Conservation (phyloP, 2,888 invertebrate genomes). For the Athalia rosae region DNA sequence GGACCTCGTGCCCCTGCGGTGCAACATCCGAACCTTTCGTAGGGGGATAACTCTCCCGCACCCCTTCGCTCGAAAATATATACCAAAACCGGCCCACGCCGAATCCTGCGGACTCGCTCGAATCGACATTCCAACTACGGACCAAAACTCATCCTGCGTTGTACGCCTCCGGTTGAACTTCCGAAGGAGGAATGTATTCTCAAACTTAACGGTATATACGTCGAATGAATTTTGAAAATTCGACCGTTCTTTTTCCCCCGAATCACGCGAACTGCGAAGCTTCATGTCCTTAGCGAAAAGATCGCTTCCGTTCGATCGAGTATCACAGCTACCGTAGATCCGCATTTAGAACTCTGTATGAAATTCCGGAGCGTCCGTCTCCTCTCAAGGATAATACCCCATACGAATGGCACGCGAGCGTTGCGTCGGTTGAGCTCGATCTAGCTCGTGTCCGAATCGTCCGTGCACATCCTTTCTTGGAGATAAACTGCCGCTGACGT, state of each 20-base stretch:
- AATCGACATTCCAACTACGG: not conserved
- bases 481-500: not conserved
- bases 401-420: slow-evolving; percentile 13
- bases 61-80: not conserved
- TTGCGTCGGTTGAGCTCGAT: not conserved
- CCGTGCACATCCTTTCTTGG: slow-evolving; percentile 24
- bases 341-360: not conserved
- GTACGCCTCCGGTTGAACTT: not conserved
- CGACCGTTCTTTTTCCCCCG: not conserved
- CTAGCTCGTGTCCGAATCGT: not conserved
- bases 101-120: not conserved
- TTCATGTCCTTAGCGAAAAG: not conserved
- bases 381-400: not conserved
- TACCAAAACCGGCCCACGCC: not conserved
- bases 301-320: not conserved
- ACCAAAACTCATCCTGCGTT: not conserved
- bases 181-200: not conserved
- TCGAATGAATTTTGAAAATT: no score
- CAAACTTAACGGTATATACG: not conserved
- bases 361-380: slow-evolving; percentile 15
- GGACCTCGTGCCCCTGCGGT: slow-evolving; percentile 7
- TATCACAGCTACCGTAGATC: not conserved
- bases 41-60: not conserved
- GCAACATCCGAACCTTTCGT: no score
- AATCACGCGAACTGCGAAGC: not conserved